These are phyloP conservation scores for Cervus canadensis DNA, from an alignment of 2,113 vertebrate species.

Conservation along the genomic window DNA sequence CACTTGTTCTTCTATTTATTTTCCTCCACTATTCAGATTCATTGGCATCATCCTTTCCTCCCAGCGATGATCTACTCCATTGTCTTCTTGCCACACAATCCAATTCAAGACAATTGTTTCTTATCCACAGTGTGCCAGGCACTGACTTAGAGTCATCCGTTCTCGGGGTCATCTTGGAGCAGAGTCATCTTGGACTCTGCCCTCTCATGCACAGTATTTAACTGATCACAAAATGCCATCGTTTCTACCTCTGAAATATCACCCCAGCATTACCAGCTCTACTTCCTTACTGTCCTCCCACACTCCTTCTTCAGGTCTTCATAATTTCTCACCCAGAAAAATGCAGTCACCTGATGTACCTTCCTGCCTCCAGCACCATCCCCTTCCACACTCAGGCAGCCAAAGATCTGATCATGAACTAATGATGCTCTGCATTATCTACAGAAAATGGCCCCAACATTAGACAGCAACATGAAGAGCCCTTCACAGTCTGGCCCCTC, in stretches of 20 bases:
- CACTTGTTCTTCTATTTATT: constrained; percentile 65
- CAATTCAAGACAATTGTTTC: constrained; percentile 73
- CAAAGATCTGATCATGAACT: not conserved
- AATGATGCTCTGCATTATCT: not conserved
- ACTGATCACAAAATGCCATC: constrained; percentile 7
- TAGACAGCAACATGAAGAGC: not conserved
- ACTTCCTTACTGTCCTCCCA: not conserved
- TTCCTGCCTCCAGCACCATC: not conserved
- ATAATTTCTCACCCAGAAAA: not conserved
- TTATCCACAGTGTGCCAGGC: constrained; percentile 75
- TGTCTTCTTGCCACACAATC: constrained; percentile 71
- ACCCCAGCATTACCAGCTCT: not conserved
- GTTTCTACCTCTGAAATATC: not conserved
- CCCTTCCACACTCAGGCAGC: not conserved
- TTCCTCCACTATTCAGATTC: constrained; percentile 64
- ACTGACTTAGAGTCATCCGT: constrained; percentile 68
- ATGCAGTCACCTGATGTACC: not conserved
- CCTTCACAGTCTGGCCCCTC: not conserved
- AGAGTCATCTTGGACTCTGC: constrained; percentile 64
- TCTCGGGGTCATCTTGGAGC: constrained; percentile 71
- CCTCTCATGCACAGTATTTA: not conserved
- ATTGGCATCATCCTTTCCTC: constrained; percentile 64
- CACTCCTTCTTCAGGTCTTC: not conserved
- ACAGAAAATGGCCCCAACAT: not conserved
- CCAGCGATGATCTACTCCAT: constrained; percentile 65